Evolutionary conservation across 2,113 vertebrate genomes (phyloP).

Genomic region (Corynorhinus townsendii): DNA sequence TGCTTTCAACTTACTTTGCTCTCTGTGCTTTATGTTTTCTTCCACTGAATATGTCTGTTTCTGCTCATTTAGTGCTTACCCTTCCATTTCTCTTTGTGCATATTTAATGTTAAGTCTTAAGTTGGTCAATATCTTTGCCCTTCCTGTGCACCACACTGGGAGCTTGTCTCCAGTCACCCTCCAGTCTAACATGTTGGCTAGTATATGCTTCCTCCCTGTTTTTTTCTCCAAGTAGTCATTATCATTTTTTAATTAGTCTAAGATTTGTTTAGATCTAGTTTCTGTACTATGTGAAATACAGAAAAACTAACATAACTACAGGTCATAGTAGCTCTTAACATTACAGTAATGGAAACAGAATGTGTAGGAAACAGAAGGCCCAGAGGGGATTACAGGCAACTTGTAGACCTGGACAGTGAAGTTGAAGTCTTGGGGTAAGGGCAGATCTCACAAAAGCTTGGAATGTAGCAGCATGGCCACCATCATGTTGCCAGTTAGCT

Average conservation of each 20-base stretch:
- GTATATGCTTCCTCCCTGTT: background rate
- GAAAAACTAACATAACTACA: too few relatives aligned
- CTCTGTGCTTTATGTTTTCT: background rate
- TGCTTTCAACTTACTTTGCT: background rate
- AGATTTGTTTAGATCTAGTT: background rate
- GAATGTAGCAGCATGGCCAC: fast-evolving
- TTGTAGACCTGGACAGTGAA: background rate
- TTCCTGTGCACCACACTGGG: background rate
- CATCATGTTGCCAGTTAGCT: background rate
- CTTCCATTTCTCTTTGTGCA: background rate
- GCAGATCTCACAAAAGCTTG: background rate
- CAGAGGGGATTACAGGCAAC: background rate
- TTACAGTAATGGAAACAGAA: background rate
- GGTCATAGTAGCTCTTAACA: background rate
- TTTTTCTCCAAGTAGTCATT: background rate
- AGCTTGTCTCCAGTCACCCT: background rate
- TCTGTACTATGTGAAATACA: background rate
- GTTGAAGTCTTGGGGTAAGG: background rate
- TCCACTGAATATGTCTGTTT: background rate
- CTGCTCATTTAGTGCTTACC: background rate
- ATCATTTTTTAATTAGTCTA: background rate
- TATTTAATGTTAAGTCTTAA: background rate
- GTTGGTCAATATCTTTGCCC: background rate
- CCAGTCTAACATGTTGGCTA: background rate
- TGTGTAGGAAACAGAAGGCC: background rate